Evolutionary conservation across 2,113 vertebrate genomes (phyloP), one percentile per base, ranked within the genome.

Genomic region (Apeltes quadracus): DNA sequence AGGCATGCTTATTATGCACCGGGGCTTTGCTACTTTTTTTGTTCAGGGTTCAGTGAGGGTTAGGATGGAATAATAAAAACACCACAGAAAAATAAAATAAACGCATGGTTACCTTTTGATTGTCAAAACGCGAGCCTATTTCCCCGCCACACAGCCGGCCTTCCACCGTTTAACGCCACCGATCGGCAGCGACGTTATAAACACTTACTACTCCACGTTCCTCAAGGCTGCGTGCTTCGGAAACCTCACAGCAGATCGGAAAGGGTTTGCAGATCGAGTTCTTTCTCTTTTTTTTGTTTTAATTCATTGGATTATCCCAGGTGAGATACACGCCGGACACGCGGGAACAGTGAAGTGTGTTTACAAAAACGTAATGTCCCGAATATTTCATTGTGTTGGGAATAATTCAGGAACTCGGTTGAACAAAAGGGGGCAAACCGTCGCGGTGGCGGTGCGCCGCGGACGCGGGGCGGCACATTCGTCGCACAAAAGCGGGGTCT

Each of bases 191-290:
- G 74, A 78, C 59, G 67, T 81, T 82, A 86, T 84, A 85, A 93
- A 90, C 89, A 93, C 92, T 93, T 91, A 94, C 93, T 89, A 91
- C 90, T 93, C 88, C 91, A 81, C 90, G 87, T 83, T 91, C 89
- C 84, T 88, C 81, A 67, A 72, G 81, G 77, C 80, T 89, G 87
- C 83, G 81, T 75, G 87, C 91, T 81, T 87, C 88, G 83, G 82
- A 86, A 83, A 89, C 66, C 85, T 54, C 51, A 79, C 87, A 51
- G 68, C 76, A 78, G 68, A 67, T 72, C 83, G 36, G 41, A 20
- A 41, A 41, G 76, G 72, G 32, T 51, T n/a, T 75, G 58, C 56
- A 81, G 82, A 59, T 90, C 83, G 77, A 59, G 66, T 75, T 68
- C 22, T 86, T 88, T 67, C 1, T 38, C 2, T 12, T 39, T 13